These are phyloP conservation scores for Cephus nigrinus DNA, from an alignment of 2,888 invertebrate genomes.

Conservation along the genomic window DNA sequence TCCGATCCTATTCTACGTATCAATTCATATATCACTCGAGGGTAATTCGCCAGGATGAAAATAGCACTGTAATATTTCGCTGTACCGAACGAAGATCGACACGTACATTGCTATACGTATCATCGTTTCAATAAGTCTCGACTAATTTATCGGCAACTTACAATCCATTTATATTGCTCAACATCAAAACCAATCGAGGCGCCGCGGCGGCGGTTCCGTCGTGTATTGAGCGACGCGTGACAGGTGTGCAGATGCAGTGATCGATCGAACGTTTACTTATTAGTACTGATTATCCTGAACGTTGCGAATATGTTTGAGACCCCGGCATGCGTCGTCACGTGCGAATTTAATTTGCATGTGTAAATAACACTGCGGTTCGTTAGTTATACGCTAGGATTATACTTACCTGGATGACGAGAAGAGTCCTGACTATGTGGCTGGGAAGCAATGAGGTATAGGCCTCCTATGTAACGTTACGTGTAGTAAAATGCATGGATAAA, in stretches of 20 bases:
- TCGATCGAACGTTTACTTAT: slow-evolving; percentile 20
- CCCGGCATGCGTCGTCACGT: background rate
- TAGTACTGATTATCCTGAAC: slow-evolving; percentile 14
- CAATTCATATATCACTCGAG: background rate
- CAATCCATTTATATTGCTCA: background rate
- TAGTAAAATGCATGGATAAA: background rate
- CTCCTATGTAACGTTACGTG: background rate
- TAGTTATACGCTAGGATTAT: background rate
- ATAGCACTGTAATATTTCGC: background rate
- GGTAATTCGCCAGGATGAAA: background rate
- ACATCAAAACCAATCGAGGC: background rate
- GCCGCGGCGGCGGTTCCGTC: background rate
- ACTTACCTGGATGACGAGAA: background rate
- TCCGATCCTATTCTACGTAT: background rate
- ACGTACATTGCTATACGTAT: background rate
- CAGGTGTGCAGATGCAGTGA: slow-evolving; percentile 12
- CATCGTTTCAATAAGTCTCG: background rate
- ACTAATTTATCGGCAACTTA: background rate
- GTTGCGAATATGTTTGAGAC: background rate
- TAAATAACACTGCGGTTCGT: slow-evolving; percentile 20
- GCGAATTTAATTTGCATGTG: slow-evolving; percentile 27
- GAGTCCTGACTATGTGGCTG: background rate
- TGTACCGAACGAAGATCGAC: background rate
- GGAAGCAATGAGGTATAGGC: background rate
- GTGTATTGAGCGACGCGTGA: slow-evolving; percentile 13